phyloP scores from a whole-genome alignment of 1,140 invertebrate genomes.

The Caenorhabditis latens region DNA sequence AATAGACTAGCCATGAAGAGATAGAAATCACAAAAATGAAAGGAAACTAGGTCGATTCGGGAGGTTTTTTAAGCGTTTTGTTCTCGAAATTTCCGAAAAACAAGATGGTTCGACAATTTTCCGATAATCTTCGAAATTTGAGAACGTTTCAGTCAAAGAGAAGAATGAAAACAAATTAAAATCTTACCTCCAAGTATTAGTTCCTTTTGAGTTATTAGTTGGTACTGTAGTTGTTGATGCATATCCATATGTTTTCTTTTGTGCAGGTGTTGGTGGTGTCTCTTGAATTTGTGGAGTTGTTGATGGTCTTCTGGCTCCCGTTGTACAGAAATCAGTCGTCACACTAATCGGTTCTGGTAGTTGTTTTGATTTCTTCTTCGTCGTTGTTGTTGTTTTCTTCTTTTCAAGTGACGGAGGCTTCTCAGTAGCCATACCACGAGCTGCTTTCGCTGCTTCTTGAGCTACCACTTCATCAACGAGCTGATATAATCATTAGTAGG shows the following conservation, averaged over 20 bases:
- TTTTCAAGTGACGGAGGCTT: not conserved
- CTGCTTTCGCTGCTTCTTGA: constrained; percentile 44
- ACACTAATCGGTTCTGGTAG: constrained; percentile 37
- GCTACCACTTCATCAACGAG: constrained; percentile 24
- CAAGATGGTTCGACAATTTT: too few species aligned
- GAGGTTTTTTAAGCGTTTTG: not conserved
- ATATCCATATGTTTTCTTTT: constrained; percentile 51
- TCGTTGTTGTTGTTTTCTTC: constrained; percentile 1
- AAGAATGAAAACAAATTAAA: not conserved
- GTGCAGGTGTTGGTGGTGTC: constrained; percentile 57
- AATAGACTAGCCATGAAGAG: not conserved
- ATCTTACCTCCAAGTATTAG: constrained; percentile 44
- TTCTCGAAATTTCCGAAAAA: not conserved
- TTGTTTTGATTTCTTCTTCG: not conserved
- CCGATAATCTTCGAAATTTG: not conserved
- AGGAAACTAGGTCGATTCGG: constrained; percentile 1
- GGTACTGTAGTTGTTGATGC: not conserved
- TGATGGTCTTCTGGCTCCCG: constrained; percentile 31
- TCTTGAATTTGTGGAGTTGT: constrained; percentile 59
- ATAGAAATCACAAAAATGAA: not conserved
- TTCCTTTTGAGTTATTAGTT: constrained; percentile 18
- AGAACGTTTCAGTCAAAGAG: not conserved
- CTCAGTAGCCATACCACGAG: not conserved
- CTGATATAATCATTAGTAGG: not conserved
- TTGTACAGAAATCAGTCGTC: constrained; percentile 51